A percentile compares a stretch with the other conserved stretches of the same genome.
phyloP scores from a whole-genome alignment of 2,113 vertebrate genomes.

The Salvelinus alpinus region DNA sequence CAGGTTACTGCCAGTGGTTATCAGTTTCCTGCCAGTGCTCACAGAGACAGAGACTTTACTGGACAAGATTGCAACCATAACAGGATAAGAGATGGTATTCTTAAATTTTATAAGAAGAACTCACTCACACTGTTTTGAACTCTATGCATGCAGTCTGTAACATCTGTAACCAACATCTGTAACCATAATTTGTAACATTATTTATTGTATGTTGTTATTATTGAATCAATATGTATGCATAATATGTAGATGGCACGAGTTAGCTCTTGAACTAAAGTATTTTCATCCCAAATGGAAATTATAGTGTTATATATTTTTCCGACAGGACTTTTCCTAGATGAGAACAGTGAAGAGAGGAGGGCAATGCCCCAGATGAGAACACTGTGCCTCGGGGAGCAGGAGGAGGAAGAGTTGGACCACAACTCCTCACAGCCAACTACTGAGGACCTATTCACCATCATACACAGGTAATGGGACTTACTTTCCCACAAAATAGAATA shows the following conservation, averaged over 20 bases:
- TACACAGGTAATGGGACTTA: conserved; percentile 32
- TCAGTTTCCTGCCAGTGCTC: neutral
- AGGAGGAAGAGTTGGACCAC: conserved; percentile 72
- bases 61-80: neutral
- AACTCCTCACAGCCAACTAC: conserved; percentile 74
- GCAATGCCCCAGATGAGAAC: conserved; percentile 65
- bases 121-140: neutral
- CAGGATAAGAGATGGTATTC: neutral
- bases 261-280: too few relatives aligned
- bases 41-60: neutral
- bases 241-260: too few relatives aligned
- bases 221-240: too few relatives aligned
- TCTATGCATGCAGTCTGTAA: neutral
- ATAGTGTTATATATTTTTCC: too few relatives aligned
- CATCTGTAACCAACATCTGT: neutral
- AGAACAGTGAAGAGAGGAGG: conserved; percentile 49
- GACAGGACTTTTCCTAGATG: neutral
- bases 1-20: too few relatives aligned
- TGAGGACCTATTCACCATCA: conserved; percentile 87
- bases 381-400: conserved; percentile 77
- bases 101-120: neutral
- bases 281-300: too few relatives aligned
- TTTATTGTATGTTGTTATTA: too few relatives aligned
- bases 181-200: neutral
- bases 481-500: neutral